phyloP scores from a whole-genome alignment of 2,113 vertebrate genomes.

The Strigops habroptila region DNA sequence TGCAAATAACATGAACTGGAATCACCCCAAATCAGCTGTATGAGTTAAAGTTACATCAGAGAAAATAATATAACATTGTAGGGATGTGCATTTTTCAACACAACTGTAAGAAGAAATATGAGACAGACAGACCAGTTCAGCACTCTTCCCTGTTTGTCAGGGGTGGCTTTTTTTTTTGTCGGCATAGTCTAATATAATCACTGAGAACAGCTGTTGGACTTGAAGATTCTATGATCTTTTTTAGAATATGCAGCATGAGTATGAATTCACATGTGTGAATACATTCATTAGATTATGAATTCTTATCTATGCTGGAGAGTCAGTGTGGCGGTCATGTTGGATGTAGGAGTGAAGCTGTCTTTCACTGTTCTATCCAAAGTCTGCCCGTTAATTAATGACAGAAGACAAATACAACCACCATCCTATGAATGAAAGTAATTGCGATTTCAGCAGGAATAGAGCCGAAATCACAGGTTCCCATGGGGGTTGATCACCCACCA shows the following conservation, averaged over 20 bases:
- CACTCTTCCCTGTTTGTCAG: not conserved
- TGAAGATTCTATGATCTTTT: not conserved
- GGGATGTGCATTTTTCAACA: not conserved
- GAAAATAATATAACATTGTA: not conserved
- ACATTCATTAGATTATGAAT: not conserved
- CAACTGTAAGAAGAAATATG: not conserved
- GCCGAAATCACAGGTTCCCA: not conserved
- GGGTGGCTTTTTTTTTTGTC: not conserved
- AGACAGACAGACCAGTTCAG: not conserved
- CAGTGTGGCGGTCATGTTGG: too few species aligned
- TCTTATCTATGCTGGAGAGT: not conserved
- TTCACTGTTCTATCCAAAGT: not conserved
- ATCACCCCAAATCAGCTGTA: not conserved
- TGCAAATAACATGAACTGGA: not conserved
- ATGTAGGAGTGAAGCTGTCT: not conserved
- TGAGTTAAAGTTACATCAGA: not conserved
- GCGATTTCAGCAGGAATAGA: not conserved
- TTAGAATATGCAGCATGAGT: not conserved
- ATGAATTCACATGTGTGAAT: not conserved
- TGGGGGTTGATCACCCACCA: rapidly evolving
- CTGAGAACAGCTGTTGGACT: not conserved
- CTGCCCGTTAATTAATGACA: not conserved
- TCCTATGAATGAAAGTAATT: not conserved
- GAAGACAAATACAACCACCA: not conserved
- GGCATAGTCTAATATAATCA: not conserved